Evolutionary conservation across 2,113 vertebrate species (phyloP).

Genomic region (Pterocles gutturalis): DNA sequence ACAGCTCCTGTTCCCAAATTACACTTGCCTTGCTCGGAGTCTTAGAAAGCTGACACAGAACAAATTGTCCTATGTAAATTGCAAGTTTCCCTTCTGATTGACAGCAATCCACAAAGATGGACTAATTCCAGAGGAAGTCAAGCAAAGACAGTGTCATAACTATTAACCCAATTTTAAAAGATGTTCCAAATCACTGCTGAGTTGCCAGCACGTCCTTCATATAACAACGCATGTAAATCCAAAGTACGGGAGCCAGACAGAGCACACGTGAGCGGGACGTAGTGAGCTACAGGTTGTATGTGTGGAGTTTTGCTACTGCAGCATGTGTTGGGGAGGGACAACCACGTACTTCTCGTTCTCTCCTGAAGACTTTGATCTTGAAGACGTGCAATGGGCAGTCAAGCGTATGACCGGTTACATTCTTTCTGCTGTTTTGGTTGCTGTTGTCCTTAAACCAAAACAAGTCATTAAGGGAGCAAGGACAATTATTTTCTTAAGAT

Average conservation of each 20-base stretch:
- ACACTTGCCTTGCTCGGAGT: slow-evolving; percentile 54
- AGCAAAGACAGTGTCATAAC: slow-evolving; percentile 3
- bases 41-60: slow-evolving; percentile 68
- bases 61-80: slow-evolving; percentile 70
- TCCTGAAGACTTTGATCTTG: background rate
- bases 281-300: background rate
- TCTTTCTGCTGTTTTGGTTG: background rate
- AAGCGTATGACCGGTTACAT: background rate
- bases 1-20: slow-evolving; percentile 65
- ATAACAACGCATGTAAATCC: fast-evolving
- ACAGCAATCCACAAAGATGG: slow-evolving; percentile 61
- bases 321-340: background rate
- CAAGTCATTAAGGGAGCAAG: background rate
- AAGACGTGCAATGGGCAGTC: background rate
- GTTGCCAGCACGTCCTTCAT: background rate
- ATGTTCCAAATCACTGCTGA: background rate
- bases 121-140: slow-evolving; percentile 66
- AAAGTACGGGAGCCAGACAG: background rate
- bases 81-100: slow-evolving; percentile 51
- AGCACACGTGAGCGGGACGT: background rate
- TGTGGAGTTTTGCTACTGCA: background rate
- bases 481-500: background rate
- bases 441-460: slow-evolving; percentile 9
- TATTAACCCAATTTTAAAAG: slow-evolving; percentile 43
- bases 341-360: fast-evolving